phyloP scores from a whole-genome alignment of 2,888 invertebrate genomes.

The Clepsis dumicolana region DNA sequence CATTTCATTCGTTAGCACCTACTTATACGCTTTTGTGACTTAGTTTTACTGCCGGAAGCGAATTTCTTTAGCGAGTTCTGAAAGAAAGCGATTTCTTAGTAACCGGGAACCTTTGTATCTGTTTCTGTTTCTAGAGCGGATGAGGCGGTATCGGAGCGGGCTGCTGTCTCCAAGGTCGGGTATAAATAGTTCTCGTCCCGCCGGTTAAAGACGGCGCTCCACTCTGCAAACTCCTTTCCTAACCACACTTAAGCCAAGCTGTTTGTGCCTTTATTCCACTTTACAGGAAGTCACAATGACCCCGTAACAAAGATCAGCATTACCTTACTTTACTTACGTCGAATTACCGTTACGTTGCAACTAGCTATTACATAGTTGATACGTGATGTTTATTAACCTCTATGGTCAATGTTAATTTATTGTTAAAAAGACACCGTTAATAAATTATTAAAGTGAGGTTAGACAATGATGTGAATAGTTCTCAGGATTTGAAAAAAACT shows the following conservation, averaged over 20 bases:
- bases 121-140: constrained; percentile 37
- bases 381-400: constrained; percentile 8
- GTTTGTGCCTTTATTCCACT: constrained; percentile 27
- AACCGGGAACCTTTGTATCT: constrained; percentile 21
- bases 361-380: constrained; percentile 7
- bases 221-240: constrained; percentile 19
- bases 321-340: constrained; percentile 23
- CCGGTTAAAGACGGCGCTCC: constrained; percentile 44
- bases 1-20: constrained; percentile 30
- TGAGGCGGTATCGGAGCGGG: constrained; percentile 20
- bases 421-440: constrained; percentile 17
- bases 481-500: constrained; percentile 19
- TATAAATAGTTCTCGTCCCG: constrained; percentile 54
- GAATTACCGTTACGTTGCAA: constrained; percentile 8
- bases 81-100: constrained; percentile 23
- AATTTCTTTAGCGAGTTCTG: constrained; percentile 24
- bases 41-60: constrained; percentile 30
- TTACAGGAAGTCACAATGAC: constrained; percentile 11
- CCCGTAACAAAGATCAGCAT: constrained; percentile 10
- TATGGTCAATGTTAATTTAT: constrained; percentile 24
- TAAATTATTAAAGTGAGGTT: constrained; percentile 5
- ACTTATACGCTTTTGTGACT: constrained; percentile 22
- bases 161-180: constrained; percentile 36
- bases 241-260: constrained; percentile 17
- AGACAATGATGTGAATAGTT: constrained; percentile 39